Conservation (phyloP, 2,113 vertebrate genomes). For the Dolichallabes microphthalmus region DNA sequence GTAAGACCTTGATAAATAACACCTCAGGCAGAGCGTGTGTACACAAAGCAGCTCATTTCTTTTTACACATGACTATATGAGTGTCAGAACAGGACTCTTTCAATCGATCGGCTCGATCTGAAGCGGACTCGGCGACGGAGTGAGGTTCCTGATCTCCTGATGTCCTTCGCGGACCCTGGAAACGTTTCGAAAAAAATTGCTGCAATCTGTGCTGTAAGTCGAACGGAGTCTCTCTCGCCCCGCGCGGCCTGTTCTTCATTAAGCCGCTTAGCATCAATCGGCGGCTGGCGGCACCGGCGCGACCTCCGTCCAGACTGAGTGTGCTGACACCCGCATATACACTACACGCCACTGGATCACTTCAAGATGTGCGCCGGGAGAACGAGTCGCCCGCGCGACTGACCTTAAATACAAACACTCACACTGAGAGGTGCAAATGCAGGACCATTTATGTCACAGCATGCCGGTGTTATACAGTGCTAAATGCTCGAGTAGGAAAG, state of each 20-base stretch:
- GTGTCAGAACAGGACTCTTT: slow-evolving; percentile 8
- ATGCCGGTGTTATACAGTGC: no score
- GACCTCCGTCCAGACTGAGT: neutral
- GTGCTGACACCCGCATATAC: slow-evolving; percentile 21
- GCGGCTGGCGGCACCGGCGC: slow-evolving; percentile 6
- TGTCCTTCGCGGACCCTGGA: slow-evolving; percentile 15
- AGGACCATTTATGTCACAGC: neutral
- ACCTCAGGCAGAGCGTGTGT: slow-evolving; percentile 14
- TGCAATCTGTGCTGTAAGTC: slow-evolving; percentile 22
- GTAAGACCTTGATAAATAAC: slow-evolving; percentile 23
- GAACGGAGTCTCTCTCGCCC: neutral
- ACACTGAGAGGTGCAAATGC: neutral
- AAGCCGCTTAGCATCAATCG: slow-evolving; percentile 26
- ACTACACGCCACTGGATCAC: slow-evolving; percentile 18
- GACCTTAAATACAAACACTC: slow-evolving; percentile 10
- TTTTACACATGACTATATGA: slow-evolving; percentile 7
- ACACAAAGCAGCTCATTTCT: slow-evolving; percentile 19
- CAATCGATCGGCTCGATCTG: slow-evolving; percentile 21
- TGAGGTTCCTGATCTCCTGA: neutral
- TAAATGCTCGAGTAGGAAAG: no score
- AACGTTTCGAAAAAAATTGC: slow-evolving; percentile 21
- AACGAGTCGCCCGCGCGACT: neutral
- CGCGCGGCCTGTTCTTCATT: slow-evolving; percentile 31
- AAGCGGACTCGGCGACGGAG: neutral
- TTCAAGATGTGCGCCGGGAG: slow-evolving; percentile 28